Percentiles rank a stretch among this genome's conserved stretches.
Evolutionary conservation across 2,888 invertebrate species (phyloP).

Genomic region (Byasa hedistus): DNA sequence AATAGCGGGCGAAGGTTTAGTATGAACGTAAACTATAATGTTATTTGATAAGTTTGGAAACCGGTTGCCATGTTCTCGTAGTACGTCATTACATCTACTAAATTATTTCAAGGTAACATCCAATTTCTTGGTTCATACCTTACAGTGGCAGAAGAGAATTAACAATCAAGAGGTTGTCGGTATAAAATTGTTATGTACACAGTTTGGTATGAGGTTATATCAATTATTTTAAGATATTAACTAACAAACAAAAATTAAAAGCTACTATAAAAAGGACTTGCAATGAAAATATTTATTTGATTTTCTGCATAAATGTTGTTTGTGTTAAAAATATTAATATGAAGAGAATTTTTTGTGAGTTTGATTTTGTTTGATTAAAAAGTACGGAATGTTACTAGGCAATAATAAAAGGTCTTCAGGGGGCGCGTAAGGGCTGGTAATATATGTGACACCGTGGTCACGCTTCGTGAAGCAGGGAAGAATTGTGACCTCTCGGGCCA

Average conservation of each 20-base stretch:
- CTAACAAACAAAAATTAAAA: no score
- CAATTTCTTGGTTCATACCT: neutral
- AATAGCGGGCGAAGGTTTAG: neutral
- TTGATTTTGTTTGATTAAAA: slow-evolving; percentile 11
- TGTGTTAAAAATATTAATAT: no score
- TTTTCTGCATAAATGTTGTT: no score
- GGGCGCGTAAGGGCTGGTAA: slow-evolving; percentile 53
- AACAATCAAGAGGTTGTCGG: neutral
- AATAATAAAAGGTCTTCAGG: slow-evolving; percentile 30
- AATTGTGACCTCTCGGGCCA: slow-evolving; percentile 60
- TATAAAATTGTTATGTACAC: neutral
- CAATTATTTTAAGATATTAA: neutral
- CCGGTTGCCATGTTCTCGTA: slow-evolving; percentile 5
- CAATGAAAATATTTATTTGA: no score
- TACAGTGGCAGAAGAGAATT: neutral
- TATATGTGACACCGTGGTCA: slow-evolving; percentile 72
- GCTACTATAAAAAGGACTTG: no score
- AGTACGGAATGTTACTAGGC: neutral
- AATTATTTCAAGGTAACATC: slow-evolving; percentile 6
- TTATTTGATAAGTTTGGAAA: slow-evolving; percentile 9
- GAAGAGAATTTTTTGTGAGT: neutral
- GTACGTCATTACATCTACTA: slow-evolving; percentile 2
- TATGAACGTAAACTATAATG: slow-evolving; percentile 1
- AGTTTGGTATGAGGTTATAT: neutral
- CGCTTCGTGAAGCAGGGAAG: slow-evolving; percentile 66